Base-by-base conservation (phyloP, 2,113 vertebrate species). In the Oncorhynchus kisutch region DNA sequence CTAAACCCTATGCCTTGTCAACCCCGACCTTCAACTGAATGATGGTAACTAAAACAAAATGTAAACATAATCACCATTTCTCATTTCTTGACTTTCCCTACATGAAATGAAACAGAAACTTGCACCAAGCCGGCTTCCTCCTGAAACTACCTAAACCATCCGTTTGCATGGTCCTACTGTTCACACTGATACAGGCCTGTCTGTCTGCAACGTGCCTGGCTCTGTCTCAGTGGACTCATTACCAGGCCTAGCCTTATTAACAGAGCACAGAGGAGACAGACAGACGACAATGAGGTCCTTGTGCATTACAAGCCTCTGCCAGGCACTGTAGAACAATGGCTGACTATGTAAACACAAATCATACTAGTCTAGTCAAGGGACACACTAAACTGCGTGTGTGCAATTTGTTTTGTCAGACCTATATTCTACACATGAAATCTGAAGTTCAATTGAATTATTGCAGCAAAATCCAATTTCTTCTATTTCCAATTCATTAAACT, bases 261-360 rank as follows among this genome's bases (percentile, higher is more conserved):
- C 76, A 87, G 72, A 81, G 74, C 8, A 45, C 39, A 39, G 39
- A 39, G 59, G 39, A 60, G 22, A 62, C 59, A 22, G n/a, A 81
- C 82, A 82, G 88, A 86, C 82, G 82, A 84, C 79, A 73, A 80
- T 69, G 83, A 24, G 8, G 49, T 77, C 78, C 79, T 87, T 79
- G 80, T 82, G 85, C 75, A 82, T 86, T 88, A 81, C 88, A 74
- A 49, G 73, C 72, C 76, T 80, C 81, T 82, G 84, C 75, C 72
- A 77, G 67, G 27, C 27, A 71, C 71, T 64, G 73, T 51, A 71
- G 71, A 82, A 78, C 34, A 82, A 82, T 84, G 59, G 72, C 70
- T 5, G 12, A 57, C 72, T 68, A 64, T 67, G 57, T 78, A 74
- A 62, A 62, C 59, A 62, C 59, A 22, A 2, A 62, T 22, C 59